Conservation (phyloP, 2,113 vertebrate genomes). For the Peromyscus polionotus region DNA sequence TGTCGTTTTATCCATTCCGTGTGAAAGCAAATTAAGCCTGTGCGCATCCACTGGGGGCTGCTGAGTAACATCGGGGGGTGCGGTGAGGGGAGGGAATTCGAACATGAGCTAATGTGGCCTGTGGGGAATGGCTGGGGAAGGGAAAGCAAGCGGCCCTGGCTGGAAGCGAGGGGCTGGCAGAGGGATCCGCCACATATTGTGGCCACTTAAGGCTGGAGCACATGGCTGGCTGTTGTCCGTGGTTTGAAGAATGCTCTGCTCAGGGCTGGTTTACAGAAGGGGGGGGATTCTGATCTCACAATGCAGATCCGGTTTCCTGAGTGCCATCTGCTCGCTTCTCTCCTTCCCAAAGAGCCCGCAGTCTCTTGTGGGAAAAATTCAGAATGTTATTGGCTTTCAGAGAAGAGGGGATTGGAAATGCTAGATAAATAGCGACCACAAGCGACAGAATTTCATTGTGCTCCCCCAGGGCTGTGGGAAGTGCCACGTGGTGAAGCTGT, state of each 20-base stretch:
- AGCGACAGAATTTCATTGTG: background rate
- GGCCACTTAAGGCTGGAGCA: background rate
- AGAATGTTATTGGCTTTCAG: constrained; percentile 61
- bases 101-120: constrained; percentile 63
- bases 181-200: background rate
- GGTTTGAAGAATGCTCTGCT: background rate
- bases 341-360: constrained; percentile 51
- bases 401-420: constrained; percentile 61
- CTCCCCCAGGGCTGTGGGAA: background rate
- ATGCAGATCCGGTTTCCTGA: constrained; percentile 70
- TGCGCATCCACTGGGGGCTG: constrained; percentile 59
- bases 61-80: constrained; percentile 37
- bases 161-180: background rate
- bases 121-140: constrained; percentile 35
- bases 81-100: constrained; percentile 40
- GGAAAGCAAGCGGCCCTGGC: background rate
- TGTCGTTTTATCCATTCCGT: constrained; percentile 75
- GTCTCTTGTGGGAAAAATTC: constrained; percentile 69
- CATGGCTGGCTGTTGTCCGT: background rate
- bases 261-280: background rate
- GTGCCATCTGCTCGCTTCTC: constrained; percentile 66
- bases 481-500: background rate
- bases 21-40: constrained; percentile 67
- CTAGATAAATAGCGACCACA: constrained; percentile 46
- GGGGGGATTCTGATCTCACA: constrained; percentile 25